Evolutionary conservation across 1,140 invertebrate genomes (phyloP), one percentile per base, ranked within the genome.

Genomic region (Camponotus pennsylvanicus): DNA sequence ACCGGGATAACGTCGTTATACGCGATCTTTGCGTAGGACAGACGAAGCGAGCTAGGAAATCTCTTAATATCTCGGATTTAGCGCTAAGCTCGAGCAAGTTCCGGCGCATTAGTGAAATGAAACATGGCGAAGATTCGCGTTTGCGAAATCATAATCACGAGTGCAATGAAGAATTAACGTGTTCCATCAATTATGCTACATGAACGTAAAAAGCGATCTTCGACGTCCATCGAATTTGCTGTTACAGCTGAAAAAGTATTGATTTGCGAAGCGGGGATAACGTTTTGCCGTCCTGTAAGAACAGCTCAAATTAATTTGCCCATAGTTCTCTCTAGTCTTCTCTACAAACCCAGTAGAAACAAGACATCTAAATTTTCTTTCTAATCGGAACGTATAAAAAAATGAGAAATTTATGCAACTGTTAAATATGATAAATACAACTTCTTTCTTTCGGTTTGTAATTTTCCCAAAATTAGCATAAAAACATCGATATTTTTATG

Each of bases 241-340:
- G 15, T 11, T 42, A 21, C 57, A 45, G 27, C 59, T 78, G 40
- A 27, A 61, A 45, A 77, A 37, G 76, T 64, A 76, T 78, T 37
- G 76, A 78, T 77, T 63, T 37, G 15, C 11, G 37, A 11, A 42
- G 59, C 21, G 40, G 27, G 57, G 21, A 27, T 64, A 34, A 61
- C n/a, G 42, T 63, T 55, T 63, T 7, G 59, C 15, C n/a, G 49
- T 52, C 42, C 11, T 45, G 42, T 52, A 61, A 49, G 64, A 64
- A 42, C 5, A 3, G 11, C 55, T 34, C 13, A 37, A 40, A 40
- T 32, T 5, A 3, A 3, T 18, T 52, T 18, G 0, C 7, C 9
- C 42, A 45, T 2, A 2, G 9, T 61, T 18, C 27, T 40, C 3
- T 70, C 4, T 13, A 15, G 11, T 11, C 42, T 45, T 13, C 0